Evolutionary conservation across 2,888 invertebrate genomes (phyloP), one percentile per base, ranked within the genome.

Genomic region (Tetrapedia diversipes): DNA sequence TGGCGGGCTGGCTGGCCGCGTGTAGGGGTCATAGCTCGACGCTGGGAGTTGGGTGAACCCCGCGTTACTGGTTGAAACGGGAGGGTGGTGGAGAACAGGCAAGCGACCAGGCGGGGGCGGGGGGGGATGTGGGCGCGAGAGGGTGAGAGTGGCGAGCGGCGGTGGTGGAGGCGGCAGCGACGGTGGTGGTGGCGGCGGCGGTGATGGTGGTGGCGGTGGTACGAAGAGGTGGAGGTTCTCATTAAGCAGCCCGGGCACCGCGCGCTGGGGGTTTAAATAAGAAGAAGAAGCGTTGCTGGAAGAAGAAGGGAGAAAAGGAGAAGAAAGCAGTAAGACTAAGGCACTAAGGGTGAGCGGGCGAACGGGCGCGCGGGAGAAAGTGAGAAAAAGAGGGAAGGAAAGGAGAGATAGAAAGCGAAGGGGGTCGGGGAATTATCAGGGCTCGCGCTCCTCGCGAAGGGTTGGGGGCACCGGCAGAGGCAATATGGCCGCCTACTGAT

Each of bases 161-260:
- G 60, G 60, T 14, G 69, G 71, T 43, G 68, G 78, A 51, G 69
- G 78, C 41, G 69, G 67, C 45, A 64, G 73, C 16, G 81, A 63
- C 45, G 68, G 71, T 27, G 72, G 73, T 27, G 68, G 76, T 59
- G 70, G 72, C 63, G 85, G 57, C 56, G 81, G 60, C 69, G 77
- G 73, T 69, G 71, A 73, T 71, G 76, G 71, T 79, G 78, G 81
- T 79, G 83, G 85, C 79, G 80, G 84, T 80, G 83, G 85, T 79
- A 82, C 78, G 86, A 84, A 83, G 87, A 84, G 89, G 86, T 86
- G 90, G 89, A 86, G 90, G 90, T 90, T 91, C 91, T 91, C 91
- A 91, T 91, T 91, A 91, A 91, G 91, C 91, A 91, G 90, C 90
- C 91, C 91, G 90, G 91, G 91, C 89, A 89, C 86, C 89, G 87